Conservation (phyloP, 2,888 invertebrate genomes). For the Augochlorella aurata region DNA sequence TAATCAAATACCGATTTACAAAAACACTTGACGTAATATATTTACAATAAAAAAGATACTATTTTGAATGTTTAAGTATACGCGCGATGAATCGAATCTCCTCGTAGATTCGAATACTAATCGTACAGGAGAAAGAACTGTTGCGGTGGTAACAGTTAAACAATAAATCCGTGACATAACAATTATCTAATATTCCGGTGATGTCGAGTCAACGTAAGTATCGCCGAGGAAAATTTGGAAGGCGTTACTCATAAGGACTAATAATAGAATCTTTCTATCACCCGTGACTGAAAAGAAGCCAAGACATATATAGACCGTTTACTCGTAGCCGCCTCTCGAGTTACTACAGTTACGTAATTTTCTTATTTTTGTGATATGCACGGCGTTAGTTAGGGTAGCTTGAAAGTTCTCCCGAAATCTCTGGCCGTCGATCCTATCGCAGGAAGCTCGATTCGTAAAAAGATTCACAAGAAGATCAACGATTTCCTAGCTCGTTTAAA, state of each 20-base stretch:
- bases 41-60: background rate
- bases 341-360: constrained; percentile 73
- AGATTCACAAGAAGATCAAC: too few relatives aligned
- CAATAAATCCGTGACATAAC: background rate
- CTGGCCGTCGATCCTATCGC: too few relatives aligned
- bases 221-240: constrained; percentile 70
- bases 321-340: constrained; percentile 73
- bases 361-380: constrained; percentile 32
- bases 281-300: constrained; percentile 62
- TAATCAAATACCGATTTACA: background rate
- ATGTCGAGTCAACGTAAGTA: constrained; percentile 28
- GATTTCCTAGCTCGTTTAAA: too few relatives aligned
- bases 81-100: background rate
- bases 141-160: background rate
- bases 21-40: background rate
- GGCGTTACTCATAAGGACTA: constrained; percentile 72
- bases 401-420: too few relatives aligned
- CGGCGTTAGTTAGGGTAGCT: background rate
- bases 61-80: background rate
- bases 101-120: background rate
- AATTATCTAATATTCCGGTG: constrained; percentile 38
- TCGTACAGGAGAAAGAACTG: background rate
- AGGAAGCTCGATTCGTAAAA: too few relatives aligned
- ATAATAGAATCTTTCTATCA: constrained; percentile 72
- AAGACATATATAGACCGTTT: constrained; percentile 75